Evolutionary conservation across 1,140 invertebrate genomes (phyloP).

Genomic region (Aphis gossypii): DNA sequence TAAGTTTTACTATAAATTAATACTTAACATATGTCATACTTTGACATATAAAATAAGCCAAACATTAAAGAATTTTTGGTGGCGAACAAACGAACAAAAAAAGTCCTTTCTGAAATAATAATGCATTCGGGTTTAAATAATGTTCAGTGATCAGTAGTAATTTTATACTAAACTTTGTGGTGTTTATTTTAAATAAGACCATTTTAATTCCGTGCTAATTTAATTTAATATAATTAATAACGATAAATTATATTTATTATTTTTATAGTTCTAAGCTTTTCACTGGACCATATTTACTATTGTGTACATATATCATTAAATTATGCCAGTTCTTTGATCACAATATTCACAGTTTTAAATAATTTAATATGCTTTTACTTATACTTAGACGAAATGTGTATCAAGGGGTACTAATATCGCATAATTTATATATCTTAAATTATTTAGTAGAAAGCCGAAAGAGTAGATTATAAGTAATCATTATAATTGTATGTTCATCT

Average conservation of each 20-base stretch:
- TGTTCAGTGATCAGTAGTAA: background rate
- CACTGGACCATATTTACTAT: too few species aligned
- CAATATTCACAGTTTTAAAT: background rate
- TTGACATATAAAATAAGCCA: background rate
- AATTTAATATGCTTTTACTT: background rate
- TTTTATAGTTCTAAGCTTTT: background rate
- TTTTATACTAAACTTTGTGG: background rate
- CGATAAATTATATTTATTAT: background rate
- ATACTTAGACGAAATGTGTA: background rate
- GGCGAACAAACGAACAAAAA: background rate
- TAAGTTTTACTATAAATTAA: background rate
- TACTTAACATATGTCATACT: background rate
- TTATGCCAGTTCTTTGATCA: background rate
- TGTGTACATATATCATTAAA: background rate
- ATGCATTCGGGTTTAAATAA: background rate
- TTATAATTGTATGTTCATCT: background rate
- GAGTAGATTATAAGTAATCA: background rate
- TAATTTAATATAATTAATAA: background rate
- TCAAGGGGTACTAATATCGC: background rate
- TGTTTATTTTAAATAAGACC: background rate
- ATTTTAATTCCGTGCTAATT: background rate
- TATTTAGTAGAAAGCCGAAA: background rate
- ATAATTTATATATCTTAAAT: background rate
- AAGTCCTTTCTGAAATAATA: background rate
- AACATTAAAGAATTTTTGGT: background rate